These are phyloP conservation scores for Psephotus haematonotus DNA, from an alignment of 2,113 vertebrate species.

Conservation along the genomic window DNA sequence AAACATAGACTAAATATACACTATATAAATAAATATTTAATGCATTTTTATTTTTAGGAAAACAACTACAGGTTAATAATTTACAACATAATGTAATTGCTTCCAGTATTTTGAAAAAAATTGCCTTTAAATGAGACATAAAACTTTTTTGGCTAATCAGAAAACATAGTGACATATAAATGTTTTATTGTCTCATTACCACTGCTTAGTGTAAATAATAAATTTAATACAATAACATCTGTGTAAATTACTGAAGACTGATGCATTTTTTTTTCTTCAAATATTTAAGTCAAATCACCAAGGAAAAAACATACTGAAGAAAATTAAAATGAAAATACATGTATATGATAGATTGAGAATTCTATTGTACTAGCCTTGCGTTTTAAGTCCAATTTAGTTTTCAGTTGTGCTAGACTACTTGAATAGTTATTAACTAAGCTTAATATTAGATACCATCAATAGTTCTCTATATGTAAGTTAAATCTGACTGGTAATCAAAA, in stretches of 20 bases:
- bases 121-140: not conserved
- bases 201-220: not conserved
- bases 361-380: not conserved
- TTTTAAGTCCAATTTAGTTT: not conserved
- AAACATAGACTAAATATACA: too few species aligned
- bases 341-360: not conserved
- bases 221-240: not conserved
- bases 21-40: not conserved
- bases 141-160: not conserved
- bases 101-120: not conserved
- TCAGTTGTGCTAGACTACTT: not conserved
- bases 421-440: not conserved
- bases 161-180: not conserved
- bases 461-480: not conserved
- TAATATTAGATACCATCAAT: not conserved
- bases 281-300: not conserved
- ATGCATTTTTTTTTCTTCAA: not conserved
- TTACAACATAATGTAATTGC: not conserved
- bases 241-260: not conserved
- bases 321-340: not conserved
- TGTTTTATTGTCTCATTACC: not conserved
- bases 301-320: not conserved
- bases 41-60: not conserved
- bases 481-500: not conserved
- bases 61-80: not conserved